Conservation (phyloP, 2,113 vertebrate species). For the Ameiurus melas region DNA sequence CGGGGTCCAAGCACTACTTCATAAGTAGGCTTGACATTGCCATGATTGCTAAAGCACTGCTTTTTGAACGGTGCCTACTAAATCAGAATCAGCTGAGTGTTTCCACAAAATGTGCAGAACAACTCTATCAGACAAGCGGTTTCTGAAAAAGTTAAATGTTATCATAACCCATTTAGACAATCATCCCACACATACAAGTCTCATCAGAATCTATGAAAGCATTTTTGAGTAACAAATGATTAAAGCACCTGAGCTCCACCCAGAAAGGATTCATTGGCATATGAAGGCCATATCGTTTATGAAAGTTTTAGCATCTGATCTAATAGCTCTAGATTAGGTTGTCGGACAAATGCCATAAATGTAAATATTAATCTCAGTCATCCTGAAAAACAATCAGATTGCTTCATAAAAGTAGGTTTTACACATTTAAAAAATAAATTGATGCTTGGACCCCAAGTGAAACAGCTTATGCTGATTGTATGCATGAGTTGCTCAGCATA, state of each 20-base stretch:
- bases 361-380: not conserved
- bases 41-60: not conserved
- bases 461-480: not conserved
- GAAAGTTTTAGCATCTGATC: not conserved
- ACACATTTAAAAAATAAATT: not conserved
- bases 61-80: not conserved
- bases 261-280: not conserved
- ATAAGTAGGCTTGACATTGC: not conserved
- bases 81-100: not conserved
- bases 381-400: not conserved
- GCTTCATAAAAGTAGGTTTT: not conserved
- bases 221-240: not conserved
- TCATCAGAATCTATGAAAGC: not conserved
- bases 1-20: not conserved
- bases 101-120: not conserved
- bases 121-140: not conserved
- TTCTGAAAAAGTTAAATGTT: not conserved
- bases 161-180: not conserved
- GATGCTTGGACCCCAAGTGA: not conserved
- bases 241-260: not conserved
- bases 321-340: not conserved
- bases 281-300: not conserved
- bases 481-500: not conserved
- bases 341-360: not conserved
- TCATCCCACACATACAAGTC: not conserved